Conservation (phyloP, 2,797 vertebrate genomes). For the Etheostoma nigrum region DNA sequence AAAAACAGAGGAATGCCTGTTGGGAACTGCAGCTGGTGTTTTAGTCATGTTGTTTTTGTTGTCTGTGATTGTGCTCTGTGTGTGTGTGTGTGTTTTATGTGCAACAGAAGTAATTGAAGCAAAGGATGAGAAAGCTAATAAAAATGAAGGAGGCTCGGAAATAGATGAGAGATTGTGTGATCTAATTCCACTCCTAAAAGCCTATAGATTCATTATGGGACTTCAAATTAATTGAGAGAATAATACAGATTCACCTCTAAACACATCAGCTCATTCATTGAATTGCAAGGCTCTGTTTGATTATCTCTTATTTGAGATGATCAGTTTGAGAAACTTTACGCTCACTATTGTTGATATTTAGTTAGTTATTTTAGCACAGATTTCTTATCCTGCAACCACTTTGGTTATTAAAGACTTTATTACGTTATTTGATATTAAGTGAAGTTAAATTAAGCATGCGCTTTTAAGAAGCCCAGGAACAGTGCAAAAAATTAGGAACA, state of each 20-base stretch:
- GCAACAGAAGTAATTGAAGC: slow-evolving; percentile 37
- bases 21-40: slow-evolving; percentile 62
- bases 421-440: background rate
- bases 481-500: background rate
- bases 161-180: slow-evolving; percentile 40
- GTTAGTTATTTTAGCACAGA: background rate
- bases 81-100: slow-evolving; percentile 18
- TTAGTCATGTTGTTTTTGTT: slow-evolving; percentile 54
- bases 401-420: background rate
- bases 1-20: slow-evolving; percentile 49
- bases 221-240: slow-evolving; percentile 56
- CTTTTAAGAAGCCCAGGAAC: background rate
- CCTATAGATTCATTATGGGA: slow-evolving; percentile 46
- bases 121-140: slow-evolving; percentile 27
- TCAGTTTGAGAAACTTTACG: background rate
- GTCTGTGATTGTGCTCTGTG: slow-evolving; percentile 1
- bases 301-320: slow-evolving; percentile 16
- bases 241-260: slow-evolving; percentile 37
- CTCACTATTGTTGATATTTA: background rate
- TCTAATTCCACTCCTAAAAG: slow-evolving; percentile 51
- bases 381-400: background rate
- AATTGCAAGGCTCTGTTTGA: slow-evolving; percentile 2
- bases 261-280: slow-evolving; percentile 27
- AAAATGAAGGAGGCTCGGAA: slow-evolving; percentile 43
- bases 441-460: background rate